A percentile compares a stretch with the other conserved stretches of the same genome.
Conservation (phyloP, 1,140 invertebrate genomes). For the Lepidurus arcticus region DNA sequence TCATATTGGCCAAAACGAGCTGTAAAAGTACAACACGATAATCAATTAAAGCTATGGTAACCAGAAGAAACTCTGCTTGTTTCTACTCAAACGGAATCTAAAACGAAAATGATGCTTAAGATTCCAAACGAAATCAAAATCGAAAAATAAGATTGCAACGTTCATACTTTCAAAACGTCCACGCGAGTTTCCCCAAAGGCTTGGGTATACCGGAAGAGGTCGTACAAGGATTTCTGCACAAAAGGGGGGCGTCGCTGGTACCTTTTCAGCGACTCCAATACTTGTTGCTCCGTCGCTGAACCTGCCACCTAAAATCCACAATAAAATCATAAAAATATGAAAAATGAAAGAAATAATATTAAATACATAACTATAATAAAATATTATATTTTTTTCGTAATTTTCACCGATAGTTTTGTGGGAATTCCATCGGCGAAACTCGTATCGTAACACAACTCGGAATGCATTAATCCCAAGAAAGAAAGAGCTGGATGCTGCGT, state of each 20-base stretch:
- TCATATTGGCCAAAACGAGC: slow-evolving; percentile 65
- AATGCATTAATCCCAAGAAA: slow-evolving; percentile 60
- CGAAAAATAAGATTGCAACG: neutral
- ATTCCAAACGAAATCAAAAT: too few relatives aligned
- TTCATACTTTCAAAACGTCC: slow-evolving; percentile 55
- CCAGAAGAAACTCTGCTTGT: too few relatives aligned
- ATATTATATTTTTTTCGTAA: neutral
- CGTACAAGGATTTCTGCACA: slow-evolving; percentile 66
- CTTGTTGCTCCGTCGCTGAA: slow-evolving; percentile 56
- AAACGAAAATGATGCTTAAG: too few relatives aligned
- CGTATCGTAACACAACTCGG: slow-evolving; percentile 55
- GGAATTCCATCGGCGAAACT: slow-evolving; percentile 46
- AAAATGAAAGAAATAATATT: slow-evolving; percentile 41
- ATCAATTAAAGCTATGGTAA: slow-evolving; percentile 25
- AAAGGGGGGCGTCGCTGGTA: slow-evolving; percentile 58
- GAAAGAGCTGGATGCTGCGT: slow-evolving; percentile 46
- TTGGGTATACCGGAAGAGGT: slow-evolving; percentile 61
- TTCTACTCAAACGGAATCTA: too few relatives aligned
- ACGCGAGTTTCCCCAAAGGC: slow-evolving; percentile 54
- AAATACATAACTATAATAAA: neutral
- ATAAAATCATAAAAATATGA: slow-evolving; percentile 46
- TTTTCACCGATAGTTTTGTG: slow-evolving; percentile 37
- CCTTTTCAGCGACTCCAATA: slow-evolving; percentile 57
- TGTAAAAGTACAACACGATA: slow-evolving; percentile 40
- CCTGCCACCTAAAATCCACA: slow-evolving; percentile 53